These are phyloP conservation scores for Aphelocoma coerulescens DNA, from an alignment of 2,113 vertebrate genomes.

Conservation along the genomic window DNA sequence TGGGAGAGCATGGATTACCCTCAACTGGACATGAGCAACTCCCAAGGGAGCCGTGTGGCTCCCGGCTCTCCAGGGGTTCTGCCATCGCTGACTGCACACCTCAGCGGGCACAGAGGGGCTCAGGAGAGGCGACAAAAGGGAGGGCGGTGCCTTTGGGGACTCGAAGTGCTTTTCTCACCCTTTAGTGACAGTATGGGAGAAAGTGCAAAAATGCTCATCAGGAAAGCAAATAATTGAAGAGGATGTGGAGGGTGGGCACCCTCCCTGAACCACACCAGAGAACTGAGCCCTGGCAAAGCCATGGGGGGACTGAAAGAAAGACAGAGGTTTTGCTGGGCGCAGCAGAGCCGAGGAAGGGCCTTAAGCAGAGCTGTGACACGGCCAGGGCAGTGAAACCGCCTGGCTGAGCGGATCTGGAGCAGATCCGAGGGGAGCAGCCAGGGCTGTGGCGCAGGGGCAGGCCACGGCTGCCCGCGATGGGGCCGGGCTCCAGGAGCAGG, in stretches of 20 bases:
- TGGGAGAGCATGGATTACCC: fast-evolving
- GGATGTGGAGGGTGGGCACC: neutral
- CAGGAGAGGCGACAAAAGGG: neutral
- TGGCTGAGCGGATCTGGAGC: fast-evolving
- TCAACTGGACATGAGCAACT: neutral
- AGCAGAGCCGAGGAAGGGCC: neutral
- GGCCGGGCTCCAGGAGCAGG: neutral
- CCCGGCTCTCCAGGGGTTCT: fast-evolving
- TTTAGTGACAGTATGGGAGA: neutral
- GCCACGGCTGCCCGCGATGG: neutral
- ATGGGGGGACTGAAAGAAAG: fast-evolving
- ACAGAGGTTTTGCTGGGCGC: neutral
- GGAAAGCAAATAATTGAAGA: neutral
- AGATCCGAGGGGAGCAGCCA: neutral
- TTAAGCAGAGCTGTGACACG: neutral
- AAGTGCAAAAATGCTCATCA: slow-evolving; percentile 13
- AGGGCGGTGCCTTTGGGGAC: neutral
- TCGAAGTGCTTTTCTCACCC: neutral
- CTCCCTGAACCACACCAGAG: fast-evolving
- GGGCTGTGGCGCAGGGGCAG: neutral
- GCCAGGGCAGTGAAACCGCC: neutral
- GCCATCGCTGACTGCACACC: neutral
- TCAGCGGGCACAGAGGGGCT: neutral
- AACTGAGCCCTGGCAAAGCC: neutral
- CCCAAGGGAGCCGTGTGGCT: fast-evolving